Conservation (phyloP, 2,888 invertebrate genomes). For the Meganola albula region DNA sequence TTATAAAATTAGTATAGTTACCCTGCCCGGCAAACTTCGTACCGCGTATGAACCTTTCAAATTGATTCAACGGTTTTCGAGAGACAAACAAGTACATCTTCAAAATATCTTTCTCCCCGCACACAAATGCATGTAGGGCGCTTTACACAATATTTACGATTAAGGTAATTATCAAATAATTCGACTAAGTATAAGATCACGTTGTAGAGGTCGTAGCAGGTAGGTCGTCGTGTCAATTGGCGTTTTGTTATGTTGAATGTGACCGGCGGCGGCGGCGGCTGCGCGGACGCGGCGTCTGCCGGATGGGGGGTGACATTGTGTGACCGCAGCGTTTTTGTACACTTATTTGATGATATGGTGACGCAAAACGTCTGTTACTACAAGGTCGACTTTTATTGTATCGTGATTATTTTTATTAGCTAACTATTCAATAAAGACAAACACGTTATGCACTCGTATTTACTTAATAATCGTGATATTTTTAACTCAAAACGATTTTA, state of each 20-base stretch:
- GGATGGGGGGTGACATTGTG: constrained; percentile 69
- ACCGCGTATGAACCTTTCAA: no score
- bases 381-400: constrained; percentile 50
- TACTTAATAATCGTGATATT: no score
- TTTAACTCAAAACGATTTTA: no score
- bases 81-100: no score
- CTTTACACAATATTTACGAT: constrained; percentile 7
- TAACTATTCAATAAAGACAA: no score
- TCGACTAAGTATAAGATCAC: constrained; percentile 32
- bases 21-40: no score
- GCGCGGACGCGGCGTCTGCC: constrained; percentile 49
- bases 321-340: constrained; percentile 64
- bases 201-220: constrained; percentile 41
- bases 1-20: no score
- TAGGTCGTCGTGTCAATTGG: constrained; percentile 52
- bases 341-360: constrained; percentile 57
- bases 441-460: no score
- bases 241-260: constrained; percentile 55
- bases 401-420: constrained; percentile 22
- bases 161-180: constrained; percentile 20
- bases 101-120: no score
- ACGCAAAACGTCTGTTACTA: constrained; percentile 53
- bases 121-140: no score
- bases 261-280: constrained; percentile 38
- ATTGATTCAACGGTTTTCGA: no score